Conservation (phyloP, 2,113 vertebrate species). For the Furnarius figulus region DNA sequence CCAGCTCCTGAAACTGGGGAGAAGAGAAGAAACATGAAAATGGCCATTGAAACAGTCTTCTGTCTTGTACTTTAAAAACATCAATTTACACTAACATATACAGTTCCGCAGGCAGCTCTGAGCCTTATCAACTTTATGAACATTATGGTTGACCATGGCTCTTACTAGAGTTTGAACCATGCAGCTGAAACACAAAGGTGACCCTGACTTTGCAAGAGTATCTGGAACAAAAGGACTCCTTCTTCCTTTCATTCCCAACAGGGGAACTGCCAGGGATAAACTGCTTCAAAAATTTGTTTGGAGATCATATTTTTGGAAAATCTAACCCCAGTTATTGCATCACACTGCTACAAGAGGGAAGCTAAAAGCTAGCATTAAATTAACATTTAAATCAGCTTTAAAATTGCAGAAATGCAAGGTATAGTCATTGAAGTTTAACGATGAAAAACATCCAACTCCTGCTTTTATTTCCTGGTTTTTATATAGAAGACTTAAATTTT, state of each 20-base stretch:
- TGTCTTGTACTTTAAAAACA: background rate
- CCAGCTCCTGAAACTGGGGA: background rate
- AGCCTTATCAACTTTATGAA: background rate
- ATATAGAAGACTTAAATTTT: conserved; percentile 2
- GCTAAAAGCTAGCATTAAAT: background rate
- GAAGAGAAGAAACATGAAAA: background rate
- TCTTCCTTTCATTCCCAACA: background rate
- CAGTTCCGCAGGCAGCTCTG: background rate
- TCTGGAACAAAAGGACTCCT: background rate
- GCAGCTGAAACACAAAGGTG: background rate
- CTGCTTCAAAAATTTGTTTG: background rate
- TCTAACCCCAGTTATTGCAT: background rate
- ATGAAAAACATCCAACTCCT: background rate
- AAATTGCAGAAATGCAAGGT: background rate
- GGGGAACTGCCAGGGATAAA: background rate
- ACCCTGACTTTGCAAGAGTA: background rate
- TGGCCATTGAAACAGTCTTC: background rate
- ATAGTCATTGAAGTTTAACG: background rate
- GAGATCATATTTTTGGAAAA: background rate
- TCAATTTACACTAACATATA: background rate
- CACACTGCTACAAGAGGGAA: background rate
- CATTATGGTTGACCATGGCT: background rate
- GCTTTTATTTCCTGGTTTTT: conserved; percentile 12
- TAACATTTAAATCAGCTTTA: background rate
- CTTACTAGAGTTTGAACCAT: background rate